Evolutionary conservation across 2,797 vertebrate genomes (phyloP).

Genomic region (Pseudotriccus pelzelni): DNA sequence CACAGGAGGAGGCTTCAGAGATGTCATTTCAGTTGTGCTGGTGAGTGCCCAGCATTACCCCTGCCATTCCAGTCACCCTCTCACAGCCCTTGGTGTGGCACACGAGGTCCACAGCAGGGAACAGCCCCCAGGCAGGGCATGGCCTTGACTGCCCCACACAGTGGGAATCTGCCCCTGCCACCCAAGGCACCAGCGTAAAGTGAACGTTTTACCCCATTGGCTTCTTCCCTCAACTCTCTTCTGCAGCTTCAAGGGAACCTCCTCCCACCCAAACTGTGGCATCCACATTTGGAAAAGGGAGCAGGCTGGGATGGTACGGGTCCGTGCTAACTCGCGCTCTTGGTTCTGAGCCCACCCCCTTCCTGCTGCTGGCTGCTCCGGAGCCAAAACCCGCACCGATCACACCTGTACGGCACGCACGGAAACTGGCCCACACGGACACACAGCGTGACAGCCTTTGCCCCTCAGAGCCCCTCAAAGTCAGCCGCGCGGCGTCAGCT

Average conservation of each 20-base stretch:
- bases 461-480: not conserved
- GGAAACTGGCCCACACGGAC: not conserved
- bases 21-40: not conserved
- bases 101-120: not conserved
- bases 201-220: not conserved
- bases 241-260: not conserved
- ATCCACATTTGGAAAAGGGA: not conserved
- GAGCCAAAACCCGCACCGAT: not conserved
- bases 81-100: fast-evolving
- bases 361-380: fast-evolving
- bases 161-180: not conserved
- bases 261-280: not conserved
- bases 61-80: fast-evolving
- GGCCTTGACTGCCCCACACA: not conserved
- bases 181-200: fast-evolving
- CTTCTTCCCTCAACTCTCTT: not conserved
- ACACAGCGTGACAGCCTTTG: not conserved
- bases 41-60: not conserved
- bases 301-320: not conserved
- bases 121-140: not conserved
- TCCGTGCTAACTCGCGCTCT: not conserved
- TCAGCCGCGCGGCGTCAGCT: too few species aligned
- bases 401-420: not conserved
- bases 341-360: not conserved
- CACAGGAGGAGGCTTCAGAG: not conserved